Evolutionary conservation across 2,113 vertebrate genomes (phyloP).

Genomic region (Pomatostomus ruficeps): DNA sequence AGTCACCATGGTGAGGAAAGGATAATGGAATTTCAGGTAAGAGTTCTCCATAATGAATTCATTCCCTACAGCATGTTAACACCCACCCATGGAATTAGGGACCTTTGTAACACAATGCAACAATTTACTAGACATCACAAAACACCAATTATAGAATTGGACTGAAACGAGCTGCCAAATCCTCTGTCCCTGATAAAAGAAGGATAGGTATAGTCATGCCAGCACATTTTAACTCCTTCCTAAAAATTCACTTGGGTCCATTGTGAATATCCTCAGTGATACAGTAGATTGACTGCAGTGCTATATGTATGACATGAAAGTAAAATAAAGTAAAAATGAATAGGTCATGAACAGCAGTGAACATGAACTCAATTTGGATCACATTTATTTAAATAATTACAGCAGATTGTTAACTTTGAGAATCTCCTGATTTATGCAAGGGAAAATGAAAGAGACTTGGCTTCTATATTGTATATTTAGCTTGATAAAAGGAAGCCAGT

Average conservation of each 20-base stretch:
- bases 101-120: constrained; percentile 58
- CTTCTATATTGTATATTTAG: constrained; percentile 2
- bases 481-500: constrained; percentile 18
- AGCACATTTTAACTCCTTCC: constrained; percentile 28
- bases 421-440: not conserved
- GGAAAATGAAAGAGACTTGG: not conserved
- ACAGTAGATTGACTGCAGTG: not conserved
- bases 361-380: not conserved
- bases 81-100: constrained; percentile 52
- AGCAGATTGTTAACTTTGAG: not conserved
- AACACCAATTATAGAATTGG: constrained; percentile 64
- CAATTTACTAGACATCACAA: constrained; percentile 58
- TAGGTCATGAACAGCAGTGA: not conserved
- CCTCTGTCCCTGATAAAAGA: not conserved
- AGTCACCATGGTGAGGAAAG: constrained; percentile 45
- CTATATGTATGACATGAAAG: not conserved
- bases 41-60: constrained; percentile 53
- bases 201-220: constrained; percentile 13
- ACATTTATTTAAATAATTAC: constrained; percentile 9
- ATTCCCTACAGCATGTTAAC: constrained; percentile 43
- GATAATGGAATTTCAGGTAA: constrained; percentile 55
- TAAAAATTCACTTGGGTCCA: not conserved
- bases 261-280: not conserved
- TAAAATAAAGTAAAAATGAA: not conserved
- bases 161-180: constrained; percentile 48